These are phyloP conservation scores for Myxocyprinus asiaticus DNA, from an alignment of 2,113 vertebrate species.

Conservation along the genomic window DNA sequence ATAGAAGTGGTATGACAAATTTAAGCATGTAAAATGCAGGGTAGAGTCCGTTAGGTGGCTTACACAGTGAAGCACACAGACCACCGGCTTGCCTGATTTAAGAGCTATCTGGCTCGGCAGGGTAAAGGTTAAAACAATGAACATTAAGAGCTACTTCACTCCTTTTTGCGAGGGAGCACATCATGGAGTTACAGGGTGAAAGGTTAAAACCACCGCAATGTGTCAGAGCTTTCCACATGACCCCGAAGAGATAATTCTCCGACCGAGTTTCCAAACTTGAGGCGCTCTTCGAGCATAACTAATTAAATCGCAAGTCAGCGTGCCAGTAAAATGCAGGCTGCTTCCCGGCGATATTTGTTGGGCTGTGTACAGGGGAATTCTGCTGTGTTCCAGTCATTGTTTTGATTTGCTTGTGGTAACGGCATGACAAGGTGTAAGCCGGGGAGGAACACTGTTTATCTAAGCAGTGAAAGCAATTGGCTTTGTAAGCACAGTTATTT, in stretches of 20 bases:
- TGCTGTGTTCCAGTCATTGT: slow-evolving; percentile 41
- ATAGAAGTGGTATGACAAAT: neutral
- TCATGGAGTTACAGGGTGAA: slow-evolving; percentile 65
- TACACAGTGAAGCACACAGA: neutral
- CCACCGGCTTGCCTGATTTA: slow-evolving; percentile 46
- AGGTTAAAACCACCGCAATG: slow-evolving; percentile 76
- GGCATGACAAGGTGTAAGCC: slow-evolving; percentile 52
- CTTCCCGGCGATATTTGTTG: slow-evolving; percentile 26
- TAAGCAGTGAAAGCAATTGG: slow-evolving; percentile 51
- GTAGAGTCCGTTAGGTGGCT: neutral
- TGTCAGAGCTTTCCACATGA: slow-evolving; percentile 65
- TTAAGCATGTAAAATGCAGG: neutral
- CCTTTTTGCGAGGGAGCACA: slow-evolving; percentile 65
- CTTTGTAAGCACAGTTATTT: slow-evolving; percentile 50
- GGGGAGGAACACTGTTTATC: slow-evolving; percentile 48
- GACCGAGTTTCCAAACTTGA: slow-evolving; percentile 21
- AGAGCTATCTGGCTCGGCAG: slow-evolving; percentile 65
- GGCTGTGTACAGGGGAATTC: slow-evolving; percentile 41
- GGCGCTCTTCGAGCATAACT: slow-evolving; percentile 3
- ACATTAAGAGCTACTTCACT: slow-evolving; percentile 73
- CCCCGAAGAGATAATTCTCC: slow-evolving; percentile 58
- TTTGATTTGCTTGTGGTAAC: slow-evolving; percentile 52
- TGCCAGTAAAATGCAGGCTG: slow-evolving; percentile 14
- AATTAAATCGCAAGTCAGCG: slow-evolving; percentile 2
- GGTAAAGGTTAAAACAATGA: slow-evolving; percentile 78